Evolutionary conservation across 2,113 vertebrate species (phyloP).

Genomic region (Caloenas nicobarica): DNA sequence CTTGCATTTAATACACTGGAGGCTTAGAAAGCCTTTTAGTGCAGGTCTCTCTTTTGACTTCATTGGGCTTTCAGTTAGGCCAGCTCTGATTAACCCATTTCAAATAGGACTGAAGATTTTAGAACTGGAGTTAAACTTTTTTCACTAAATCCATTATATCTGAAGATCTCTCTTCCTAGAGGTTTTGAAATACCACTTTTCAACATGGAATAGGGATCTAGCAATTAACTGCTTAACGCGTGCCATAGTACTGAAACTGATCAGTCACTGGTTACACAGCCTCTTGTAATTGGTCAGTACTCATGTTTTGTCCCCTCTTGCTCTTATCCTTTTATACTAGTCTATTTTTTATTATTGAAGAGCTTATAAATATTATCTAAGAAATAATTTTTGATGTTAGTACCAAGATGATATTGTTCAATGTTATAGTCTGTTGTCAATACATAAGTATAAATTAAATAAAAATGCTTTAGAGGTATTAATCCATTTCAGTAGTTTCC

Average conservation of each 20-base stretch:
- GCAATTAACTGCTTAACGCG: background rate
- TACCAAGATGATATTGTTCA: background rate
- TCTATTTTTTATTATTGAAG: background rate
- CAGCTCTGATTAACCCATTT: background rate
- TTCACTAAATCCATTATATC: background rate
- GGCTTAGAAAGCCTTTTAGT: background rate
- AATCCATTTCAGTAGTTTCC: background rate
- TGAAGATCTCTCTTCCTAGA: background rate
- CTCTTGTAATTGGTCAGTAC: background rate
- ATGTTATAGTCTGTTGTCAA: background rate
- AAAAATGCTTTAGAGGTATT: background rate
- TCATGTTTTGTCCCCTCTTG: background rate
- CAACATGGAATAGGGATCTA: background rate
- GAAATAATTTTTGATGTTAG: background rate
- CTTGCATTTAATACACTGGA: background rate
- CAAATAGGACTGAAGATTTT: background rate
- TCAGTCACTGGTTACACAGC: background rate
- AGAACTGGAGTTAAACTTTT: background rate
- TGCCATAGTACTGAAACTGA: background rate
- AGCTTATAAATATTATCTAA: background rate
- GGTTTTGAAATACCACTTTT: background rate
- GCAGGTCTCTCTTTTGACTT: background rate
- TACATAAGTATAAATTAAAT: background rate
- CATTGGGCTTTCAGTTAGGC: background rate
- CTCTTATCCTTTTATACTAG: background rate